Evolutionary conservation across 2,113 vertebrate genomes (phyloP).

Genomic region (Aegypius monachus): DNA sequence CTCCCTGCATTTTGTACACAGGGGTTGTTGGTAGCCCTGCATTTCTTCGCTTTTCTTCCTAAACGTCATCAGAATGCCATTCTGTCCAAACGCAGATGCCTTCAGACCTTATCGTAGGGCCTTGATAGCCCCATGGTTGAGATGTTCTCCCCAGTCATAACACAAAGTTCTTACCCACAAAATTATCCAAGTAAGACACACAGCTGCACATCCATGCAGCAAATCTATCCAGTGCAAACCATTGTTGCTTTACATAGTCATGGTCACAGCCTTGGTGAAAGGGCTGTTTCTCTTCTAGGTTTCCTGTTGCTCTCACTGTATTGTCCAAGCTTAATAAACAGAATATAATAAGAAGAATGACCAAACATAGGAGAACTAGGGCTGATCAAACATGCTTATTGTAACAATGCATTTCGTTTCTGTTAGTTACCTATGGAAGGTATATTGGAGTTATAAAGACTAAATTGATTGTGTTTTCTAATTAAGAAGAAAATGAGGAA

Average conservation of each 20-base stretch:
- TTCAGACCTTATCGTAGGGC: not conserved
- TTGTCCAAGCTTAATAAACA: not conserved
- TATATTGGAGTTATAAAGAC: constrained; percentile 52
- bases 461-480: constrained; percentile 62
- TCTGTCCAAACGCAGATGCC: not conserved
- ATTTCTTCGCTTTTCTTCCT: not conserved
- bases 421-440: constrained; percentile 54
- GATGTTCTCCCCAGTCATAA: not conserved
- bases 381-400: not conserved
- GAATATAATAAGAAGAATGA: not conserved
- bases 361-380: not conserved
- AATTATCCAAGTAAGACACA: not conserved
- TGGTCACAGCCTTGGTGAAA: not conserved
- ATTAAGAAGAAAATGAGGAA: constrained; percentile 65
- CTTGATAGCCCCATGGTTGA: not conserved
- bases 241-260: not conserved
- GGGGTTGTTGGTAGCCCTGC: not conserved
- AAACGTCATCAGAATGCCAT: not conserved
- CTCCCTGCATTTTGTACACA: not conserved
- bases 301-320: not conserved
- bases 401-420: constrained; percentile 30
- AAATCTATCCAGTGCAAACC: not conserved
- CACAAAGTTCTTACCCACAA: not conserved
- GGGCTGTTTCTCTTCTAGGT: not conserved
- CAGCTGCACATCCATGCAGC: not conserved